Conservation (phyloP, 2,113 vertebrate species). For the Sakesphorus luctuosus region DNA sequence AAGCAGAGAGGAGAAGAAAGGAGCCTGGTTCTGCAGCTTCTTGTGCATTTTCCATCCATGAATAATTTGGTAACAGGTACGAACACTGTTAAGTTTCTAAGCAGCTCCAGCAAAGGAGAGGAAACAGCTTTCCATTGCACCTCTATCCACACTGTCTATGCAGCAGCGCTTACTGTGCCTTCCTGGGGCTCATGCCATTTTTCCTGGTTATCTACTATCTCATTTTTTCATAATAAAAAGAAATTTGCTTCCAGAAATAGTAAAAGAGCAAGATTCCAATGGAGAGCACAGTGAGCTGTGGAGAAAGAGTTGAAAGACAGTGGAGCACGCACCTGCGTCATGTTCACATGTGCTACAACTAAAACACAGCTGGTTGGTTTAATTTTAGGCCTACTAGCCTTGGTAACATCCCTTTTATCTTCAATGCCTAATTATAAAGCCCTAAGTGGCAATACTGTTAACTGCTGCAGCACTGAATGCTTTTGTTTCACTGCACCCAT, state of each 20-base stretch:
- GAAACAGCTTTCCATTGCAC: background rate
- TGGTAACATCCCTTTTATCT: constrained; percentile 59
- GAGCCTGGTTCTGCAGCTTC: background rate
- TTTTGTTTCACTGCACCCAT: background rate
- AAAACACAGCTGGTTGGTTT: constrained; percentile 68
- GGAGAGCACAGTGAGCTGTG: background rate
- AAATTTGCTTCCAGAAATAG: constrained; percentile 31
- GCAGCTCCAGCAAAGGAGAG: background rate
- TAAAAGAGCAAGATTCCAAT: background rate
- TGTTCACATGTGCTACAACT: constrained; percentile 34
- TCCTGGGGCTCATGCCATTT: background rate
- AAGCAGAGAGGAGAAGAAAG: background rate
- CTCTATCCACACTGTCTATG: background rate
- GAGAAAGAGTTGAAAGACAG: background rate
- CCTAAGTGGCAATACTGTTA: constrained; percentile 35
- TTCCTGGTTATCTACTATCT: constrained; percentile 6
- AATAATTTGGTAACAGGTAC: background rate
- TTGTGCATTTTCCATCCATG: constrained; percentile 1
- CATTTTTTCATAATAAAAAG: background rate
- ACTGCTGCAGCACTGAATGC: constrained; percentile 17
- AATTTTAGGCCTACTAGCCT: constrained; percentile 64
- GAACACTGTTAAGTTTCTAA: background rate
- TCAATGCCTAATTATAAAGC: constrained; percentile 53
- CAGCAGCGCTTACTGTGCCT: background rate
- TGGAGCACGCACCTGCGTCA: constrained; percentile 37